Evolutionary conservation across 2,888 invertebrate species (phyloP).

Genomic region (Isotomurus palustris): DNA sequence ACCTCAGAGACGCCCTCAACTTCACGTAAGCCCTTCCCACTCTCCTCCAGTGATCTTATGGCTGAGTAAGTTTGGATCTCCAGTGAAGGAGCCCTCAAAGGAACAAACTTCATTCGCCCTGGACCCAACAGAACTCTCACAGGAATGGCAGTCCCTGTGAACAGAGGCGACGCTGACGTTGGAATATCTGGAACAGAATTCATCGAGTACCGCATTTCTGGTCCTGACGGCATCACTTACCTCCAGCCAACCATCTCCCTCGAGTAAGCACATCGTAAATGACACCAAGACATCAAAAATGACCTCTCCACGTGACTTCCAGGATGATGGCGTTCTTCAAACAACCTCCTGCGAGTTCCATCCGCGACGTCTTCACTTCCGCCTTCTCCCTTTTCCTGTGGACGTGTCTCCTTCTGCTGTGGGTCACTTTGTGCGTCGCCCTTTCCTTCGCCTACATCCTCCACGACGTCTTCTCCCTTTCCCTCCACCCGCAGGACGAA

Average conservation of each 20-base stretch:
- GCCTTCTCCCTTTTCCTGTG: conserved; percentile 26
- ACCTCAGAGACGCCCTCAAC: conserved; percentile 29
- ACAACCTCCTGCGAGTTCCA: conserved; percentile 24
- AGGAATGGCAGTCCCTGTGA: conserved; percentile 24
- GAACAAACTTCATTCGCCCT: conserved; percentile 11
- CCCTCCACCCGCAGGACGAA: conserved; percentile 8
- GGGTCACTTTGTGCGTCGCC: conserved; percentile 13
- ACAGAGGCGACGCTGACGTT: conserved; percentile 21
- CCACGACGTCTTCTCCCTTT: not conserved
- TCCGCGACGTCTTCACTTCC: conserved; percentile 25
- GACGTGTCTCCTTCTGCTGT: conserved; percentile 19
- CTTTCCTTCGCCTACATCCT: conserved; percentile 5
- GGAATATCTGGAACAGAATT: conserved; percentile 22
- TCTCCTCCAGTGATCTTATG: no score
- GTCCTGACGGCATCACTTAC: conserved; percentile 25
- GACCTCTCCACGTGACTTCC: not conserved
- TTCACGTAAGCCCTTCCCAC: conserved; percentile 28
- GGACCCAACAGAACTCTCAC: conserved; percentile 22
- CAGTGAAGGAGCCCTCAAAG: conserved; percentile 15
- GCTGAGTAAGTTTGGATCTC: no score
- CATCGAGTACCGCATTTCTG: conserved; percentile 18
- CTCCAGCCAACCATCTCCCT: conserved; percentile 20
- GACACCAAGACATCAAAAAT: not conserved
- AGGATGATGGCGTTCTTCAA: conserved; percentile 21
- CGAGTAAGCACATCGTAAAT: conserved; percentile 1